These are phyloP conservation scores for Temnothorax longispinosus DNA, from an alignment of 1,140 invertebrate genomes.

Conservation along the genomic window DNA sequence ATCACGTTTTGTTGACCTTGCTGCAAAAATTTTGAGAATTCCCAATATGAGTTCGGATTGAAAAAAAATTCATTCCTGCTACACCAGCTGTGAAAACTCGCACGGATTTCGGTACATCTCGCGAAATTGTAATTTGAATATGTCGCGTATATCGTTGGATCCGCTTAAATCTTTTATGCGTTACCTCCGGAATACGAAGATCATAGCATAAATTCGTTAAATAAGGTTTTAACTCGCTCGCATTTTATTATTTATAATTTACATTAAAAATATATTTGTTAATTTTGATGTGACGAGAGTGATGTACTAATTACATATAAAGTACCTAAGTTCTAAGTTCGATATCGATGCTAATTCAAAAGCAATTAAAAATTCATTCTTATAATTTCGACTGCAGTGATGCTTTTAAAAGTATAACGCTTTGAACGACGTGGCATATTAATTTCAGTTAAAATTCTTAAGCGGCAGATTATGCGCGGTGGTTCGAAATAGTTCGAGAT, in stretches of 20 bases:
- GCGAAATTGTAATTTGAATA: slow-evolving; percentile 20
- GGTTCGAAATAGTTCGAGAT: too few relatives aligned
- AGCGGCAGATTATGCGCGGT: too few relatives aligned
- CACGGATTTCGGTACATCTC: slow-evolving; percentile 13
- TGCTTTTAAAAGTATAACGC: background rate
- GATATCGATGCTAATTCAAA: background rate
- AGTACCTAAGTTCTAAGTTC: background rate
- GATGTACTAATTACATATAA: background rate
- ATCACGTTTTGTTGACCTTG: slow-evolving; percentile 14
- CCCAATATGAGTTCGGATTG: background rate
- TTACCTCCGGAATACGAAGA: background rate
- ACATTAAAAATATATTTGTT: background rate
- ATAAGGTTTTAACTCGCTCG: background rate
- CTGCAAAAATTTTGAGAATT: slow-evolving; percentile 42
- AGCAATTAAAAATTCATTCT: background rate
- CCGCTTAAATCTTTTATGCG: slow-evolving; percentile 8
- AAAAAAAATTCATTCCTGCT: background rate
- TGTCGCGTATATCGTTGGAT: background rate
- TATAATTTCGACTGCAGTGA: background rate
- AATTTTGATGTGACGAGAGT: background rate
- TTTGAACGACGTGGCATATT: background rate
- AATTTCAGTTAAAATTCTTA: background rate
- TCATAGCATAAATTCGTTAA: background rate
- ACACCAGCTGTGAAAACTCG: slow-evolving; percentile 26
- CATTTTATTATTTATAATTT: background rate